phyloP scores from a whole-genome alignment of 2,888 invertebrate species.

The Cephus rjabovi region DNA sequence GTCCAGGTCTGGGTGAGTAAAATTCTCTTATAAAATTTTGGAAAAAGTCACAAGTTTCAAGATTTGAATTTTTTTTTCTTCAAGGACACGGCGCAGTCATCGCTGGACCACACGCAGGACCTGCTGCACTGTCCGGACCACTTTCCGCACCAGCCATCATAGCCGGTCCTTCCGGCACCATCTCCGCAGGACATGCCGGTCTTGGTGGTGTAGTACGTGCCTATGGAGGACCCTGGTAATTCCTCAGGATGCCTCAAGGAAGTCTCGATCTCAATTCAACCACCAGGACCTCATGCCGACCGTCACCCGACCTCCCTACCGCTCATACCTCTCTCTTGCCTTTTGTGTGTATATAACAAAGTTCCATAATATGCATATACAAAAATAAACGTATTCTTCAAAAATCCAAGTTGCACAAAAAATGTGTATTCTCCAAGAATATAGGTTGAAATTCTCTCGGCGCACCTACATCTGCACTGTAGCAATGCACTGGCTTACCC shows the following conservation, averaged over 20 bases:
- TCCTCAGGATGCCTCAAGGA: neutral
- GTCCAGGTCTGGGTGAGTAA: neutral
- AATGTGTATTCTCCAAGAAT: too few species aligned
- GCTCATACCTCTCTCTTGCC: conserved; percentile 15
- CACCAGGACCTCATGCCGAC: conserved; percentile 13
- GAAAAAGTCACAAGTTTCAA: neutral
- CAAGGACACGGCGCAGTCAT: conserved; percentile 54
- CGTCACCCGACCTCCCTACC: conserved; percentile 40
- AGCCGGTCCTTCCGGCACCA: conserved; percentile 61
- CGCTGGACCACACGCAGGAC: conserved; percentile 55
- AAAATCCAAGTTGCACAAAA: neutral
- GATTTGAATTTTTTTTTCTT: neutral
- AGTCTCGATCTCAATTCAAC: conserved; percentile 7
- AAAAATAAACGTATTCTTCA: neutral
- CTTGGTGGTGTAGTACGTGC: conserved; percentile 47
- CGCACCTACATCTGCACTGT: too few species aligned
- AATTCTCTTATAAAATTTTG: neutral
- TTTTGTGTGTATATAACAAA: conserved; percentile 50
- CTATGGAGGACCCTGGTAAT: conserved; percentile 48
- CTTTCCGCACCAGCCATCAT: conserved; percentile 56
- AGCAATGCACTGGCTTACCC: too few species aligned
- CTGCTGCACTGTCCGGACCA: conserved; percentile 57
- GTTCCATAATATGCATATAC: conserved; percentile 25
- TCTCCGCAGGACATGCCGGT: conserved; percentile 51
- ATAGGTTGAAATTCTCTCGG: too few species aligned